Evolutionary conservation across 2,888 invertebrate genomes (phyloP), one percentile per base, ranked within the genome.

Genomic region (Shargacucullia verbasci): DNA sequence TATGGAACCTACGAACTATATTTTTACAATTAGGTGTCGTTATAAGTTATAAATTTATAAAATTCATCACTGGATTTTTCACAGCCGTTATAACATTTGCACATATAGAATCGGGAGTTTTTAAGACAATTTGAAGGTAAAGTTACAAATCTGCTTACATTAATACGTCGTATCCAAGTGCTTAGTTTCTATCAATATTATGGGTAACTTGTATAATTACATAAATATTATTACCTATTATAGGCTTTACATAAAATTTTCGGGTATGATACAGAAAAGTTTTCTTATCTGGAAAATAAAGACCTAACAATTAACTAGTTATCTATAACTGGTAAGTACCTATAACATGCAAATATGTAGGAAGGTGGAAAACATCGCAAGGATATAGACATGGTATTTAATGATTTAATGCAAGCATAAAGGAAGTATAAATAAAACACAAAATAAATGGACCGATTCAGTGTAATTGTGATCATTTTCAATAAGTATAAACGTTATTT

Each of bases 391-490:
- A 29, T 29, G n/a, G 27, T 27, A 7, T 5, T 5, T 27, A 7
- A 57, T 65, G 61, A 39, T 38, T 29, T n/a, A 29, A 56, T 52
- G 45, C 54, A 65, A 61, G 44, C 65, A 20, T n/a, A 65, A 74
- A 75, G 66, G 69, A 72, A 74, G 58, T n/a, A 4, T 54, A 85
- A 89, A 88, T 87, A 80, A 90, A 89, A 90, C 87, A 80, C 86
- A 87, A 86, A 80, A 76, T 67, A 83, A 85, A 87, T 86, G 81
- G 81, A 83, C 83, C 85, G 83, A 86, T 84, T 84, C 78, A 83
- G 82, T 89, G 87, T 90, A 87, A 85, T 89, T 84, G 81, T 85
- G 85, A 83, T 85, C 87, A 86, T 67, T 71, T 67, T 74, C 70
- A 72, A 50, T 76, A 59, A 60, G 63, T 72, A 73, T 74, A 78